These are phyloP conservation scores for Stenurella melanura DNA, from an alignment of 2,888 invertebrate genomes.

Conservation along the genomic window DNA sequence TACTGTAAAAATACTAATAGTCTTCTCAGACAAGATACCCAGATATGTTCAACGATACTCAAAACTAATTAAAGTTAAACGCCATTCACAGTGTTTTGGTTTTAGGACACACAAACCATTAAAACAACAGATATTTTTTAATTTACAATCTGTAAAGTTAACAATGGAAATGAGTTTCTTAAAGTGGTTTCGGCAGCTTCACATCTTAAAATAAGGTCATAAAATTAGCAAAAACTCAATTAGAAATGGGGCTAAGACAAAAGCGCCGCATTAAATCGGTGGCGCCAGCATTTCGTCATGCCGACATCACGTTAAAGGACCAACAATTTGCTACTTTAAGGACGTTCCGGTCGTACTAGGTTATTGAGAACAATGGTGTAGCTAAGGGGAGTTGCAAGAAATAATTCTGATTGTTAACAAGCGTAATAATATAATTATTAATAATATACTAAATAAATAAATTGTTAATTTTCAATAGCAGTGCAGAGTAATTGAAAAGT, in stretches of 20 bases:
- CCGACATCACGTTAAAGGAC: conserved; percentile 49
- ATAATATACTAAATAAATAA: too few species aligned
- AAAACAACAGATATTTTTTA: background rate
- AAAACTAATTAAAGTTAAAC: background rate
- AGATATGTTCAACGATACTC: background rate
- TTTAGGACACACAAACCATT: background rate
- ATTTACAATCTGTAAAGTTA: conserved; percentile 38
- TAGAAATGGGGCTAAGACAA: conserved; percentile 60
- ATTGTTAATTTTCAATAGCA: too few species aligned
- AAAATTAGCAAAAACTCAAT: conserved; percentile 63
- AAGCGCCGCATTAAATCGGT: conserved; percentile 58
- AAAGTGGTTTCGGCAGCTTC: conserved; percentile 35
- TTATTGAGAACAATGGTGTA: conserved; percentile 43
- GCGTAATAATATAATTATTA: too few species aligned
- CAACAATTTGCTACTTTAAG: conserved; percentile 48
- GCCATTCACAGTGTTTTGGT: conserved; percentile 4
- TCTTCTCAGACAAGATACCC: background rate
- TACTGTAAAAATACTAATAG: background rate
- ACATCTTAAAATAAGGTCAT: conserved; percentile 50
- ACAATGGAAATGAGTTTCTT: conserved; percentile 44
- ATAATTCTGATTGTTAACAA: too few species aligned
- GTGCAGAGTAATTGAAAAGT: too few species aligned
- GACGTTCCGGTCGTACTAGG: conserved; percentile 40
- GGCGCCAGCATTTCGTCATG: conserved; percentile 57
- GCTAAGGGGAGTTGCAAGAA: background rate